These are phyloP conservation scores for Neogale vison DNA, from an alignment of 2,113 vertebrate species.

Conservation along the genomic window DNA sequence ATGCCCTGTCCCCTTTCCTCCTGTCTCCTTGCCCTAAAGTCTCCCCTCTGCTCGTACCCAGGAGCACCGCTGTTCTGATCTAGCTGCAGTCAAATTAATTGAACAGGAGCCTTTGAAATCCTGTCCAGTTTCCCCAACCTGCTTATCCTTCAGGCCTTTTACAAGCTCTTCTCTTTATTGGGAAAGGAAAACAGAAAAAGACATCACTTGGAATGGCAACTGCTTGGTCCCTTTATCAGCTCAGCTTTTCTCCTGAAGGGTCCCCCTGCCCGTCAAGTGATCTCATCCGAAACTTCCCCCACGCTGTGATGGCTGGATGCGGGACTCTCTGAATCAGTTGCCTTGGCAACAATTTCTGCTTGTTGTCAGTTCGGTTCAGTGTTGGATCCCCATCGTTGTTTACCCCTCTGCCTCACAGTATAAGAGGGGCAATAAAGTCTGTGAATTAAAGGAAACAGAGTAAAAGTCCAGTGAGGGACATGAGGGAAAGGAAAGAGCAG, in stretches of 20 bases:
- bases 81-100: constrained; percentile 1
- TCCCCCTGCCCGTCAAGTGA: constrained; percentile 34
- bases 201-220: not conserved
- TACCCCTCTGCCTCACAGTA: not conserved
- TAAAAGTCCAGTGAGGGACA: not conserved
- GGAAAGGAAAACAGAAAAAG: not conserved
- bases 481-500: not conserved
- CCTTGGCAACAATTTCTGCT: constrained; percentile 79
- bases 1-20: not conserved
- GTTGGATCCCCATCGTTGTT: constrained; percentile 35
- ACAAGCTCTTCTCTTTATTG: not conserved
- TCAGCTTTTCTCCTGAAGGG: constrained; percentile 29
- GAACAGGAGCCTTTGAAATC: not conserved
- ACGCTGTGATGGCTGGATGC: not conserved
- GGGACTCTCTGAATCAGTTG: constrained; percentile 17
- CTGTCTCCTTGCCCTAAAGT: not conserved
- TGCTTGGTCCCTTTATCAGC: constrained; percentile 24
- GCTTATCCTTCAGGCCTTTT: not conserved
- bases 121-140: not conserved
- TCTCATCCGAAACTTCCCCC: constrained; percentile 57
- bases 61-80: not conserved
- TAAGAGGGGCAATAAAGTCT: not conserved
- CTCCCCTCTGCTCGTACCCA: constrained; percentile 16
- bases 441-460: not conserved
- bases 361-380: not conserved